A percentile compares a stretch with the other conserved stretches of the same genome.
Conservation (phyloP, 2,888 invertebrate species). For the Hypomecis punctinalis region DNA sequence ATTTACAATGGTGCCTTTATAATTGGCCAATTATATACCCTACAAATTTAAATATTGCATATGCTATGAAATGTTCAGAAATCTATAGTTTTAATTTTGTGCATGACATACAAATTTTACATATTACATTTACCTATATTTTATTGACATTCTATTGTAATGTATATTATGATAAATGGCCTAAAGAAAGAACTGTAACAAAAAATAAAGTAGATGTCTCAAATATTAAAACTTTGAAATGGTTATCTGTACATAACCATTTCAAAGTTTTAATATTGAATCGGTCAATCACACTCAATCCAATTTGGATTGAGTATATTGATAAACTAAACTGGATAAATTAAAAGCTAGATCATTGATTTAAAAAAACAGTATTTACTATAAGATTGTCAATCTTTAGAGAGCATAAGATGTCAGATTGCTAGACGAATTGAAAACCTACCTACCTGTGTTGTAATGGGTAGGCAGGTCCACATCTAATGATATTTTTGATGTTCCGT, state of each 20-base stretch:
- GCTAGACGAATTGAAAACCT: neutral
- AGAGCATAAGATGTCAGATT: neutral
- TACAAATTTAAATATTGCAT: no score
- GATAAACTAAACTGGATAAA: no score
- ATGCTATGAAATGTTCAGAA: no score
- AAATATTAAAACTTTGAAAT: neutral
- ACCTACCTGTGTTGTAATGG: neutral
- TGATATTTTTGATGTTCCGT: no score
- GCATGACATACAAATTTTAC: neutral
- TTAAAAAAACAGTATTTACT: neutral
- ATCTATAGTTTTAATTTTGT: neutral
- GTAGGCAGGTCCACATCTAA: neutral
- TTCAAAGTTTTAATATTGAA: no score
- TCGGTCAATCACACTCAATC: no score
- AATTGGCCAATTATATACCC: no score
- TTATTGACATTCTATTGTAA: neutral
- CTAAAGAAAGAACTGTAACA: neutral
- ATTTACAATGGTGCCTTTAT: no score
- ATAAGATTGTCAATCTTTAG: neutral
- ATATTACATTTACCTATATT: neutral
- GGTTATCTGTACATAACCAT: neutral
- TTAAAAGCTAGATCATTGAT: no score
- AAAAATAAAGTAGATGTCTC: neutral
- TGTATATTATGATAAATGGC: neutral
- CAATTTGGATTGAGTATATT: no score